These are phyloP conservation scores for Suillia variegata DNA, from an alignment of 2,888 invertebrate species.

Conservation along the genomic window DNA sequence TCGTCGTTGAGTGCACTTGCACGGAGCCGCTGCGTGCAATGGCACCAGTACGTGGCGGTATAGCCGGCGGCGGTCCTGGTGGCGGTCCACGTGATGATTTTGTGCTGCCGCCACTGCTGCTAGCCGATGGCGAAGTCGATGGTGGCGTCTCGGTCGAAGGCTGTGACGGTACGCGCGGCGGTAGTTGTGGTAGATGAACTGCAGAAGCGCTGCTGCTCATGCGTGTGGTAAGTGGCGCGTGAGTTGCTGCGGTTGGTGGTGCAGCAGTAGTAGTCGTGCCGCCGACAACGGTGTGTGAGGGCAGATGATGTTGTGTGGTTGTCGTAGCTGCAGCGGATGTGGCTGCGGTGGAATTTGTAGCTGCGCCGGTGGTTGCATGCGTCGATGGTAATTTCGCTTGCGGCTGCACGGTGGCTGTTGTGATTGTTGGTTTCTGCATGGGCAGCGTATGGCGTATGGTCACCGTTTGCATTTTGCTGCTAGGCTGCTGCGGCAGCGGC, in stretches of 20 bases:
- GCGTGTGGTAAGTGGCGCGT: conserved; percentile 26
- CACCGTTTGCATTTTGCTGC: conserved; percentile 44
- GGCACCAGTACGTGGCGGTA: conserved; percentile 57
- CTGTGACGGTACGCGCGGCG: conserved; percentile 58
- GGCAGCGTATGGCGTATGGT: conserved; percentile 57
- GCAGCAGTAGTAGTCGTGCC: not conserved
- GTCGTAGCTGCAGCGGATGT: conserved; percentile 10
- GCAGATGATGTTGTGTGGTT: conserved; percentile 9
- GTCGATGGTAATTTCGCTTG: conserved; percentile 40
- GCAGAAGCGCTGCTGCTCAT: conserved; percentile 23
- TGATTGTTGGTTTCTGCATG: conserved; percentile 57
- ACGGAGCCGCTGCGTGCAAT: conserved; percentile 56
- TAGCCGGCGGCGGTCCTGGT: conserved; percentile 60
- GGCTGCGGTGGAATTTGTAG: conserved; percentile 20
- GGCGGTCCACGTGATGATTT: conserved; percentile 51
- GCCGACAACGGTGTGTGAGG: conserved; percentile 10
- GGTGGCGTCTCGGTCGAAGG: conserved; percentile 49
- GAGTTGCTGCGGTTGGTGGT: conserved; percentile 8
- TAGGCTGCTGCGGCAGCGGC: conserved; percentile 38
- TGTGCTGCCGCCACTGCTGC: conserved; percentile 34
- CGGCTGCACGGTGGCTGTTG: conserved; percentile 59
- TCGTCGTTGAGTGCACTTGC: conserved; percentile 42
- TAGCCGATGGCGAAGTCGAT: conserved; percentile 39
- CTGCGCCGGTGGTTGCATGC: conserved; percentile 7
- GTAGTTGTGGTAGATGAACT: conserved; percentile 53